These are phyloP conservation scores for Alectoris magna DNA, from an alignment of 2,797 vertebrate species.

Conservation along the genomic window DNA sequence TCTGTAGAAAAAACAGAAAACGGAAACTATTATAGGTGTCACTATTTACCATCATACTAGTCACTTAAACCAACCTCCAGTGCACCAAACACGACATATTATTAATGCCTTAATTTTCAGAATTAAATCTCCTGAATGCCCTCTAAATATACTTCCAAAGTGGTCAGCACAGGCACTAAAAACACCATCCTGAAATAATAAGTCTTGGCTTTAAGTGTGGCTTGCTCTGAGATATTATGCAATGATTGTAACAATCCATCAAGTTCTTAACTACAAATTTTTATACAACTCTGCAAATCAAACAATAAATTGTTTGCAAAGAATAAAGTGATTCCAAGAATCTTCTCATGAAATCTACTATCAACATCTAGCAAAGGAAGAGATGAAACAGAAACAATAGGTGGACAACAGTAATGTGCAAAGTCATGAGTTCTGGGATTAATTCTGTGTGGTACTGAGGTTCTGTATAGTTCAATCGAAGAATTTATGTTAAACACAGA, in stretches of 20 bases:
- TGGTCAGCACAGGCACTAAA: neutral
- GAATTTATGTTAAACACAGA: neutral
- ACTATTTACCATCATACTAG: neutral
- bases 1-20: neutral
- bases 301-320: neutral
- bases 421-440: neutral
- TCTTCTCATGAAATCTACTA: neutral
- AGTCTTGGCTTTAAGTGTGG: neutral
- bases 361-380: neutral
- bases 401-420: neutral
- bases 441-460: neutral
- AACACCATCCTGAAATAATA: neutral
- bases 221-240: neutral
- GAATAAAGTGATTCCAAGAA: neutral
- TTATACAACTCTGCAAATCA: neutral
- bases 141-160: neutral
- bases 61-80: neutral
- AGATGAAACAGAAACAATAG: neutral
- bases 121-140: neutral
- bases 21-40: neutral
- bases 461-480: neutral
- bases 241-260: neutral
- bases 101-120: neutral
- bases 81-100: neutral
- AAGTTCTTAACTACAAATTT: neutral